These are phyloP conservation scores for Nicator chloris DNA, from an alignment of 2,113 vertebrate genomes.

Conservation along the genomic window DNA sequence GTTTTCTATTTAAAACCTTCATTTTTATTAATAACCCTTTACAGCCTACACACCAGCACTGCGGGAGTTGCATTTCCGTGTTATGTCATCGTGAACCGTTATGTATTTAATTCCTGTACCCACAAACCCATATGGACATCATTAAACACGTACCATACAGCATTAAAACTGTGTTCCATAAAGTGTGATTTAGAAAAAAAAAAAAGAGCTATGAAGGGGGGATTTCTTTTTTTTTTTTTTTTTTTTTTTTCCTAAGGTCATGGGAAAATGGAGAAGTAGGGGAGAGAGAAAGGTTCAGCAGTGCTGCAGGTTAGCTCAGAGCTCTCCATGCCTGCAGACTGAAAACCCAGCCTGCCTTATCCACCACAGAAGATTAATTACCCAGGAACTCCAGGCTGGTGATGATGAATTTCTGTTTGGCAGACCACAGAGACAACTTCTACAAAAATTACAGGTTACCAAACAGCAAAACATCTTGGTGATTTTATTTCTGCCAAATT, in stretches of 20 bases:
- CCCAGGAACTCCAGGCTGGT: slow-evolving; percentile 18
- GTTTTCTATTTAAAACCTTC: slow-evolving; percentile 72
- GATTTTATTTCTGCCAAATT: not conserved
- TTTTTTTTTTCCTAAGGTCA: slow-evolving; percentile 53
- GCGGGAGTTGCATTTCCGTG: slow-evolving; percentile 67
- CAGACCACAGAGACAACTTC: not conserved
- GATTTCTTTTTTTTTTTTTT: slow-evolving; percentile 7
- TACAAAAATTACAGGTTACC: slow-evolving; percentile 1
- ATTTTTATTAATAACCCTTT: slow-evolving; percentile 74
- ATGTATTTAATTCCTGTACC: slow-evolving; percentile 69
- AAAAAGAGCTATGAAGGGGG: slow-evolving; percentile 44
- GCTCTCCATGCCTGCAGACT: not conserved
- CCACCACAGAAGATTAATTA: slow-evolving; percentile 31
- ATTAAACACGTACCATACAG: slow-evolving; percentile 58
- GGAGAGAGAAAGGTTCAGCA: slow-evolving; percentile 4
- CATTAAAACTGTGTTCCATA: slow-evolving; percentile 63
- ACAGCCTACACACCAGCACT: slow-evolving; percentile 63
- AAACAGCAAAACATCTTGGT: not conserved
- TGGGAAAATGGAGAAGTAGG: slow-evolving; percentile 63
- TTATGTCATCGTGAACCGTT: slow-evolving; percentile 67
- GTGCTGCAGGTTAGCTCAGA: not conserved
- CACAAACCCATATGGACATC: slow-evolving; percentile 73
- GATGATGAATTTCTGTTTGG: slow-evolving; percentile 23
- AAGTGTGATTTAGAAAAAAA: slow-evolving; percentile 55
- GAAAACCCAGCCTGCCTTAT: not conserved